Percentiles rank a stretch among this genome's conserved stretches.
These are phyloP conservation scores for Leptopilina syphax DNA, from an alignment of 2,888 invertebrate genomes.

Conservation along the genomic window DNA sequence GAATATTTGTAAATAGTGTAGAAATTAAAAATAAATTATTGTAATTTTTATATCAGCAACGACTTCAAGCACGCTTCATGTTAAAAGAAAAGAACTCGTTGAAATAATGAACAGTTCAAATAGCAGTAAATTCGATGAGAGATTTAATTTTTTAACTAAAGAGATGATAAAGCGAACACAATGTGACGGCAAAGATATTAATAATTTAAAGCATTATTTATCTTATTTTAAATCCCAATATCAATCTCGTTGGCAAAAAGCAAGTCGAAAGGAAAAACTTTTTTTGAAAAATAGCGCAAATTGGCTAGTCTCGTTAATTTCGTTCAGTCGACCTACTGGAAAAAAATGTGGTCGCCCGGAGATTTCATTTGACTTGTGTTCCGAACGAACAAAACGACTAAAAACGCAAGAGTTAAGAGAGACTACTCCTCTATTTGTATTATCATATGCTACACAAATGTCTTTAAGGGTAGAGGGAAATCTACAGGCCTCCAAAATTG, in stretches of 20 bases:
- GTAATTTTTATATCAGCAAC: neutral
- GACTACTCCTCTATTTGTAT: neutral
- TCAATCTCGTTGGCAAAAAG: neutral
- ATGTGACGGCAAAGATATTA: neutral
- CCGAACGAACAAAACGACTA: conserved; percentile 1
- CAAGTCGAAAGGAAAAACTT: neutral
- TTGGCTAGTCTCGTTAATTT: neutral
- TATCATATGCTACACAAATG: neutral
- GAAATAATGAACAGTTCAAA: neutral
- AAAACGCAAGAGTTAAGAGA: conserved; percentile 5
- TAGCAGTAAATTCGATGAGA: neutral
- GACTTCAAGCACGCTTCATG: neutral
- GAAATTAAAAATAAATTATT: neutral
- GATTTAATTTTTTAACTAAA: neutral
- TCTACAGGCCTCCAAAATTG: neutral
- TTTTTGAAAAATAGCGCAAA: neutral
- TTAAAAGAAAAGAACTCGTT: neutral
- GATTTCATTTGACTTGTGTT: neutral
- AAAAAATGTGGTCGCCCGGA: neutral
- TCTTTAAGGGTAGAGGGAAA: neutral
- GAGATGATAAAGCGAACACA: neutral
- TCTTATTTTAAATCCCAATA: conserved; percentile 7
- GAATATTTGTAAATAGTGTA: neutral
- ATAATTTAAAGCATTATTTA: neutral
- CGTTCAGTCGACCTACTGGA: neutral